Base-by-base conservation (phyloP, 2,113 vertebrate species). In the Sigmodon hispidus region DNA sequence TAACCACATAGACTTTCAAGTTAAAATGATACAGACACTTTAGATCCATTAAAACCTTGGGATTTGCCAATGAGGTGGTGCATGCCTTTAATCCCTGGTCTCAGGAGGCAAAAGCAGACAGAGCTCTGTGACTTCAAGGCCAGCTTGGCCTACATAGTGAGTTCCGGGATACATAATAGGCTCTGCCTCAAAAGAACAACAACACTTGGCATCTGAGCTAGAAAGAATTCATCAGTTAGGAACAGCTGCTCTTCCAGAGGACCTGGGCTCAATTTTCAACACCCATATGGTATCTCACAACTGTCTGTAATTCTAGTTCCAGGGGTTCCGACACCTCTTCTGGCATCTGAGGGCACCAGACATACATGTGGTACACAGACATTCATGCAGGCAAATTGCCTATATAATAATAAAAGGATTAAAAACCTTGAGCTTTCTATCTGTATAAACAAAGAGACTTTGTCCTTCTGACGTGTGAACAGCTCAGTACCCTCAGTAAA, bases 381-480 rank as follows among this genome's bases (percentile, higher is more conserved):
- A 63, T 31, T 24, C 26, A 31, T 43, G 40, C 15, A 61, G 26
- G 40, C 4, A 63, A 31, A 63, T 63, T 63, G 45, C 40, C 16
- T 40, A 63, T 19, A 31, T n/a, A 69, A 10, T 70, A 70, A n/a
- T 21, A 84, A 45, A 40, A 24, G 45, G 26, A 13, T 50, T 50
- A n/a, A n/a, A 87, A 52, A 13, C 34, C 34, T 87, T 21, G 57
- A 69, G 12, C 10, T 52, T 63, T 91, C 69, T 70, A 17, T 29
- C 48, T 83, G 57, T 65, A 67, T 92, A 87, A 95, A 96, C 86
- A 40, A 67, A 76, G 50, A 87, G 34, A 84, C 1, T 52, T 91
- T 89, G 80, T 85, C 9, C 45, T 16, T 89, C 17, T 45, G 12
- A 29, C 52, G 72, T 19, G 55, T 50, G 36, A 91, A 91, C 75